These are phyloP conservation scores for Xestia xanthographa DNA, from an alignment of 2,888 invertebrate genomes.

Conservation along the genomic window DNA sequence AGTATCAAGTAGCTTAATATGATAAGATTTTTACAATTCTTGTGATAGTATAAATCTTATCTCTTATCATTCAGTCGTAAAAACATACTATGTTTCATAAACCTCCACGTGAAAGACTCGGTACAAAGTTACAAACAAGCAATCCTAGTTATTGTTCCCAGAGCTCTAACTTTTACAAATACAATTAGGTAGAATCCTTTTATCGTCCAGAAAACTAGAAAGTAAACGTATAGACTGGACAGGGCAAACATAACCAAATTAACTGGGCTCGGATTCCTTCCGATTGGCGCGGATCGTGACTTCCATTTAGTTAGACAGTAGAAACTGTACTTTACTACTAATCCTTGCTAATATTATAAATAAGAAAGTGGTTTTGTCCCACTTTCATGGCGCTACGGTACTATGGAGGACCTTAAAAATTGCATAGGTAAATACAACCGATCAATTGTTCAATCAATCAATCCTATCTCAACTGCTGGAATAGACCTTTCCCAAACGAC, in stretches of 20 bases:
- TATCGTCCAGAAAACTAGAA: constrained; percentile 31
- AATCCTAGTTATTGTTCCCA: neutral
- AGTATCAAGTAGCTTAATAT: constrained; percentile 18
- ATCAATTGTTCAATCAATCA: neutral
- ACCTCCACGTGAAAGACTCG: constrained; percentile 9
- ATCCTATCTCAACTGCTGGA: neutral
- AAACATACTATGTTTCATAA: constrained; percentile 22
- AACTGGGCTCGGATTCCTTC: constrained; percentile 26
- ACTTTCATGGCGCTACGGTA: constrained; percentile 25
- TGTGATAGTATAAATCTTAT: constrained; percentile 29
- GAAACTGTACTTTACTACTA: constrained; percentile 26
- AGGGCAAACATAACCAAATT: constrained; percentile 29
- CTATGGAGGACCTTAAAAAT: constrained; percentile 2
- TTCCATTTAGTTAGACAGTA: constrained; percentile 39
- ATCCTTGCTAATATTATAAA: constrained; percentile 50
- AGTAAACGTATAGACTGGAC: constrained; percentile 16
- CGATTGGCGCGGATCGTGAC: constrained; percentile 47
- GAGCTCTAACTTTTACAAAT: constrained; percentile 6
- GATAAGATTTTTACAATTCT: constrained; percentile 53
- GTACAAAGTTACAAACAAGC: constrained; percentile 12
- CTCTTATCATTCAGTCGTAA: constrained; percentile 37
- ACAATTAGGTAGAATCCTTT: constrained; percentile 15
- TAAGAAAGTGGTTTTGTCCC: constrained; percentile 31
- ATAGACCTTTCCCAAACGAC: neutral
- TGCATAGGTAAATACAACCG: neutral